Conservation (phyloP, 2,888 invertebrate genomes). For the Lamellibrachia columna region DNA sequence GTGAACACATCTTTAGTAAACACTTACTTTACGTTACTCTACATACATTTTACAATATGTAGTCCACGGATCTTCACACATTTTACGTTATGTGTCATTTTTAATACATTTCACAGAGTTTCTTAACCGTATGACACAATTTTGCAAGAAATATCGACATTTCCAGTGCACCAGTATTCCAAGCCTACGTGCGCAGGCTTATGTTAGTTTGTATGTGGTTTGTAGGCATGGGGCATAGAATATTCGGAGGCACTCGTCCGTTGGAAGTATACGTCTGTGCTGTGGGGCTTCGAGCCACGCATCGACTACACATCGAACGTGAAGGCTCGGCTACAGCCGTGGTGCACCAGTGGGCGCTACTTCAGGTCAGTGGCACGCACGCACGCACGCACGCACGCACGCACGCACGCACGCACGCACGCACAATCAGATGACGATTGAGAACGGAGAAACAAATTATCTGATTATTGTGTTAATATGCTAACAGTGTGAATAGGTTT, state of each 20-base stretch:
- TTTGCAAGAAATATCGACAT: background rate
- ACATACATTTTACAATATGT: no score
- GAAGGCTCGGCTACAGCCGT: conserved; percentile 45
- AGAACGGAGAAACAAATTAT: no score
- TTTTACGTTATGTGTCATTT: background rate
- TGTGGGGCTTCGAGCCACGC: conserved; percentile 47
- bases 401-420: background rate
- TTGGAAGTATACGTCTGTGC: conserved; percentile 46
- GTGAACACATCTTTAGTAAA: no score
- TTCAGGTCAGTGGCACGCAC: background rate
- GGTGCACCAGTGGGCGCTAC: conserved; percentile 44
- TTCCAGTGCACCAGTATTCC: background rate
- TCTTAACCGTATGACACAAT: background rate
- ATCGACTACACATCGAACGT: conserved; percentile 46
- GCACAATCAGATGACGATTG: background rate
- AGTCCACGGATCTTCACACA: no score
- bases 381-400: background rate
- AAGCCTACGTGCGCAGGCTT: background rate
- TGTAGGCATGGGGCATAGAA: conserved; percentile 2
- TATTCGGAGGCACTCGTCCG: conserved; percentile 38
- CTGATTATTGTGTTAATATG: no score
- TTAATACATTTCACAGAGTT: background rate
- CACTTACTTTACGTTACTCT: no score
- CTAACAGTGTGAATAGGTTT: no score
- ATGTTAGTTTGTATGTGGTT: background rate